Conservation (phyloP, 1,140 invertebrate genomes). For the Sesamia nonagrioides region DNA sequence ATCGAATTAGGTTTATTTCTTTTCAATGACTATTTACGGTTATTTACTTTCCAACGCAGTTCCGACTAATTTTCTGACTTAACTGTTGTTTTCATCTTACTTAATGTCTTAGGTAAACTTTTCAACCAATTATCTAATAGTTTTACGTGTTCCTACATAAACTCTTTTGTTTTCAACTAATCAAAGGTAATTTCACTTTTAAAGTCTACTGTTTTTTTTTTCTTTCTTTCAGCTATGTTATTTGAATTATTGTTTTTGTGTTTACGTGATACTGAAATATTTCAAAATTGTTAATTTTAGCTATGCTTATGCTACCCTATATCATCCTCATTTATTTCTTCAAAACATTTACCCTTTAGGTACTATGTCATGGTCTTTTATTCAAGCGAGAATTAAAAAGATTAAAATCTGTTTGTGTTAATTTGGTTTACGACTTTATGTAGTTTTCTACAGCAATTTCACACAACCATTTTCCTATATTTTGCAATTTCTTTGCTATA, state of each 20-base stretch:
- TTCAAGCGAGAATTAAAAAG: too few species aligned
- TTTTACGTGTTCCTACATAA: not conserved
- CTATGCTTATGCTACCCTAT: too few species aligned
- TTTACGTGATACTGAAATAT: too few species aligned
- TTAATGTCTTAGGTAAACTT: not conserved
- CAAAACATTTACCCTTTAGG: too few species aligned
- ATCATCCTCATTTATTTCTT: too few species aligned
- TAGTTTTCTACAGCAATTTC: too few species aligned
- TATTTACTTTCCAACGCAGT: conserved; percentile 15
- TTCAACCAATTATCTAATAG: not conserved
- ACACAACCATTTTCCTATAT: not conserved
- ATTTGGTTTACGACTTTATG: too few species aligned
- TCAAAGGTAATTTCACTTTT: conserved; percentile 5
- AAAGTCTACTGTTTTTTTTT: not conserved
- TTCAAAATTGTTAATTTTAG: too few species aligned
- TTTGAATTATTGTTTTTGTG: too few species aligned
- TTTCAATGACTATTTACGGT: conserved; percentile 2
- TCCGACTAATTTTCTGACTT: conserved; percentile 4
- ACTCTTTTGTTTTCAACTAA: not conserved
- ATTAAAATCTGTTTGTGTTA: too few species aligned
- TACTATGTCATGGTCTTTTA: too few species aligned
- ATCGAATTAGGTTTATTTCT: conserved; percentile 34
- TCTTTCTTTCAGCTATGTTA: not conserved
- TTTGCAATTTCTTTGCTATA: not conserved
- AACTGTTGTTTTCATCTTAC: conserved; percentile 26